A percentile compares a stretch with the other conserved stretches of the same genome.
phyloP scores from a whole-genome alignment of 1,140 invertebrate genomes.

The Ruditapes philippinarum region DNA sequence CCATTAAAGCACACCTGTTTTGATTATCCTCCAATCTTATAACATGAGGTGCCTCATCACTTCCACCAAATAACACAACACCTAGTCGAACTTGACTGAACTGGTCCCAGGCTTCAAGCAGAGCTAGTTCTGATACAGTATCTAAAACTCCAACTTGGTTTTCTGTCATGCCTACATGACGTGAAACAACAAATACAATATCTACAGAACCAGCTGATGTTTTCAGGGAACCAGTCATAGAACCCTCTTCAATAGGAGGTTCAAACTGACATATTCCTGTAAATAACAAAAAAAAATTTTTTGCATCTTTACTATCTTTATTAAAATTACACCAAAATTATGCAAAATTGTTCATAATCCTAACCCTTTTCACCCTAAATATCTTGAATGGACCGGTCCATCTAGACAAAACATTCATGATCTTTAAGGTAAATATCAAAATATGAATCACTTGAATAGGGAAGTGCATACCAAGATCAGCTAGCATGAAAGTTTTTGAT shows the following conservation, averaged over 20 bases:
- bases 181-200: slow-evolving; percentile 52
- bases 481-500: no score
- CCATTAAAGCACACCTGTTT: not conserved
- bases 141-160: not conserved
- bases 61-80: slow-evolving; percentile 29
- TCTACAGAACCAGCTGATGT: no score
- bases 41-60: not conserved
- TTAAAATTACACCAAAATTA: no score
- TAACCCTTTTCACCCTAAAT: no score
- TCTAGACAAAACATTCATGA: no score
- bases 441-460: no score
- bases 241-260: not conserved
- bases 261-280: not conserved
- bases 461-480: no score
- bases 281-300: not conserved
- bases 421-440: no score
- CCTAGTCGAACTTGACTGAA: slow-evolving; percentile 10
- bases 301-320: no score
- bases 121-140: not conserved
- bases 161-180: not conserved
- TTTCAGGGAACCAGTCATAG: slow-evolving; percentile 2
- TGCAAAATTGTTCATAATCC: no score
- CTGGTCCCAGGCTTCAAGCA: not conserved
- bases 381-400: no score
- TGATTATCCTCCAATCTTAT: not conserved